A percentile compares a stretch with the other conserved stretches of the same genome.
Evolutionary conservation across 2,113 vertebrate genomes (phyloP).

Genomic region (Varanus komodoensis): DNA sequence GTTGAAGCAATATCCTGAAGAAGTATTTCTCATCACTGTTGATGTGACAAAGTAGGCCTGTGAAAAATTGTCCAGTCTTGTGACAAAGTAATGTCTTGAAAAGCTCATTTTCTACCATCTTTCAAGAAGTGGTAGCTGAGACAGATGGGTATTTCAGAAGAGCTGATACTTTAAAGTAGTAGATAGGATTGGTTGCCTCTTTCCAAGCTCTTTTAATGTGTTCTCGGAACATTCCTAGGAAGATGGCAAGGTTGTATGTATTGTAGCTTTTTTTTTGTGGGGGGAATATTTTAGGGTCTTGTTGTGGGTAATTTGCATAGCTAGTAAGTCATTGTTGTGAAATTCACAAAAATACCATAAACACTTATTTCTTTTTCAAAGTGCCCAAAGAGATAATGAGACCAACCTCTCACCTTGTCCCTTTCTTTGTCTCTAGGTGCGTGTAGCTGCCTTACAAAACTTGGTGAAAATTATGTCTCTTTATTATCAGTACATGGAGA

Average conservation of each 20-base stretch:
- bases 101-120: too few species aligned
- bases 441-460: conserved; percentile 97
- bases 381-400: too few species aligned
- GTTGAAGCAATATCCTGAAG: not conserved
- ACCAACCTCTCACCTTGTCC: rapidly evolving
- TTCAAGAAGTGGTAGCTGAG: not conserved
- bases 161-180: not conserved
- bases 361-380: too few species aligned
- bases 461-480: conserved; percentile 99
- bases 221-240: not conserved
- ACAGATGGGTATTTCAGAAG: not conserved
- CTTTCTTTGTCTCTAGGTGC: conserved; percentile 80
- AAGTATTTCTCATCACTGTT: not conserved
- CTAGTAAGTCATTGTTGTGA: not conserved
- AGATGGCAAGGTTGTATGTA: not conserved
- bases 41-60: not conserved
- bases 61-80: not conserved
- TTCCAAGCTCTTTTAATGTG: not conserved
- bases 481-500: conserved; percentile 99
- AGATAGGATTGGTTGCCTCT: not conserved
- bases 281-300: not conserved
- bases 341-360: not conserved
- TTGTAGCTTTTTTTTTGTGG: not conserved
- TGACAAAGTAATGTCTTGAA: not conserved
- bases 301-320: not conserved